A percentile compares a stretch with the other conserved stretches of the same genome.
These are phyloP conservation scores for Ophraella communa DNA, from an alignment of 2,888 invertebrate genomes.

Conservation along the genomic window DNA sequence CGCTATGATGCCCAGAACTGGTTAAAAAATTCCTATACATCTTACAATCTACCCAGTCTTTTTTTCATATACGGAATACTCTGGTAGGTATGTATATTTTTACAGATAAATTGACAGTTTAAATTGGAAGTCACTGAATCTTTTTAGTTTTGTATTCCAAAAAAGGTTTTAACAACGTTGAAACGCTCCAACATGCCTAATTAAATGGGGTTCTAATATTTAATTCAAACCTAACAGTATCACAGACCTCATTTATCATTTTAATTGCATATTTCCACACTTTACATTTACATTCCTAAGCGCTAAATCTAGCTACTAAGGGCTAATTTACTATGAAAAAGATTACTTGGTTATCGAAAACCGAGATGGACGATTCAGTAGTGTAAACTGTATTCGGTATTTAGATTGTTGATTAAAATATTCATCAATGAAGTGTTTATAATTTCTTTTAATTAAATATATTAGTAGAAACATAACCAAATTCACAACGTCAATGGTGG, in stretches of 20 bases:
- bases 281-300: too few relatives aligned
- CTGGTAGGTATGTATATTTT: slow-evolving; percentile 19
- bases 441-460: too few relatives aligned
- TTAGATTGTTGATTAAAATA: too few relatives aligned
- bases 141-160: slow-evolving; percentile 1
- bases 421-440: too few relatives aligned
- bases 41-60: slow-evolving; percentile 19
- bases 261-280: neutral
- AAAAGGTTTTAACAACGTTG: neutral
- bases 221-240: neutral
- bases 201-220: neutral
- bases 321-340: too few relatives aligned
- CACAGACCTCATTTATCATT: neutral
- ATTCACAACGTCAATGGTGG: too few relatives aligned
- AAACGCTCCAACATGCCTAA: neutral
- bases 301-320: too few relatives aligned
- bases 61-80: slow-evolving; percentile 23
- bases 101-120: slow-evolving; percentile 22
- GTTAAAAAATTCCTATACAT: slow-evolving; percentile 26
- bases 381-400: too few relatives aligned
- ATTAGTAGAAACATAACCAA: too few relatives aligned
- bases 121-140: slow-evolving; percentile 19
- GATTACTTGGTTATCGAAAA: too few relatives aligned
- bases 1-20: slow-evolving; percentile 13
- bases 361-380: too few relatives aligned